Evolutionary conservation across 2,113 vertebrate species (phyloP).

Genomic region (Cisticola juncidis): DNA sequence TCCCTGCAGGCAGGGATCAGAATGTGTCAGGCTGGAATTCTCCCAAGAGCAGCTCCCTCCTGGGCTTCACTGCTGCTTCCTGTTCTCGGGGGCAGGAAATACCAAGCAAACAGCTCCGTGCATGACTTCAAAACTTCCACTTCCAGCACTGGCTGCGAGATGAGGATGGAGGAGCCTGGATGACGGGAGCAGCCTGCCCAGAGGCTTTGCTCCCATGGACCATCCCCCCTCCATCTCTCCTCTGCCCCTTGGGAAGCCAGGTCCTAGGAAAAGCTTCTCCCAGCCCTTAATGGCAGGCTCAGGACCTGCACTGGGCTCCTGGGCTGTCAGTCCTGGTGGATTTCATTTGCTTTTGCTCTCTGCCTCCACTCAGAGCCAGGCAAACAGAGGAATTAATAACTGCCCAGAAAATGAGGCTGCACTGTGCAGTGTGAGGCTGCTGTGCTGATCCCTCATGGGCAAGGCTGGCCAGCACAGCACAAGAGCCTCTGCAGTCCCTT

Average conservation of each 20-base stretch:
- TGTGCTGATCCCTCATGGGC: background rate
- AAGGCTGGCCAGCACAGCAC: background rate
- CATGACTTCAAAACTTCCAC: constrained; percentile 53
- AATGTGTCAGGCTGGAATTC: constrained; percentile 47
- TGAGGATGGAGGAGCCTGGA: background rate
- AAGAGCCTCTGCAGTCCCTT: background rate
- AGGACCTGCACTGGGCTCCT: background rate
- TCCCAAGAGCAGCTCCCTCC: constrained; percentile 46
- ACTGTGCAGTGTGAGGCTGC: accelerated
- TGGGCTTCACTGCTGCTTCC: constrained; percentile 27
- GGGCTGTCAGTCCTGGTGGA: background rate
- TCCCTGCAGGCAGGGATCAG: background rate
- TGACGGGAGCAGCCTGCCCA: background rate
- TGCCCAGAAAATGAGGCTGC: background rate
- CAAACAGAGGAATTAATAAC: background rate
- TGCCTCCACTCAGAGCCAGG: background rate
- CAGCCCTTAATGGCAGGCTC: background rate
- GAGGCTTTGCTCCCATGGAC: background rate
- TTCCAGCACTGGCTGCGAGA: background rate
- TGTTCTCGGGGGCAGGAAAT: constrained; percentile 62
- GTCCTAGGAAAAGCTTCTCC: background rate
- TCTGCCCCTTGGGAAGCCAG: background rate
- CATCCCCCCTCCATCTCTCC: background rate
- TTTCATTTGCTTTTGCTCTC: background rate
- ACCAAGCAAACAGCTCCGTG: constrained; percentile 47